phyloP scores from a whole-genome alignment of 1,140 invertebrate species.

The Calephelis nemesis region DNA sequence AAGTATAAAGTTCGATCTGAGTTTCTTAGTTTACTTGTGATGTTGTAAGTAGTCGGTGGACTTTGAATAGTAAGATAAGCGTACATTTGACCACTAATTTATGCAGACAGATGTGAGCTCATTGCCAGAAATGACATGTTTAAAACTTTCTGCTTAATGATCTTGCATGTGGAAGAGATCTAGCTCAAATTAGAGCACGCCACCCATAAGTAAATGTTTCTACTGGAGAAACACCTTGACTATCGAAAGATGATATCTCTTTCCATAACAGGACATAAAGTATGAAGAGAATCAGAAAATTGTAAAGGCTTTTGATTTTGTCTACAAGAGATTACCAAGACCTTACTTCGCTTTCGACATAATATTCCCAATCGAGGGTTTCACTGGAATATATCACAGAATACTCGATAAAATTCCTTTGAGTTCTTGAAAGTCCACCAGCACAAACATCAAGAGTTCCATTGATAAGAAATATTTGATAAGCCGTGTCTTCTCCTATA shows the following conservation, averaged over 20 bases:
- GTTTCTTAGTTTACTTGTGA: slow-evolving; percentile 44
- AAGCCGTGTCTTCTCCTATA: slow-evolving; percentile 43
- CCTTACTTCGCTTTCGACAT: slow-evolving; percentile 43
- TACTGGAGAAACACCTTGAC: slow-evolving; percentile 33
- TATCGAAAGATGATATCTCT: slow-evolving; percentile 42
- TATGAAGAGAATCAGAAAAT: slow-evolving; percentile 53
- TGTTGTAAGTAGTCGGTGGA: slow-evolving; percentile 46
- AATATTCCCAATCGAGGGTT: slow-evolving; percentile 53
- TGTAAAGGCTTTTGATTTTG: slow-evolving; percentile 47
- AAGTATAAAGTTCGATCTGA: slow-evolving; percentile 49
- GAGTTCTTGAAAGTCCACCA: slow-evolving; percentile 59
- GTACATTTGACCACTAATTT: slow-evolving; percentile 54
- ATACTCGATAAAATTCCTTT: slow-evolving; percentile 50
- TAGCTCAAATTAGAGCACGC: slow-evolving; percentile 51
- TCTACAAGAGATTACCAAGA: slow-evolving; percentile 49
- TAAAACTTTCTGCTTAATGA: slow-evolving; percentile 54
- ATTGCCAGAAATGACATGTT: slow-evolving; percentile 50
- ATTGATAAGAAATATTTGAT: slow-evolving; percentile 44
- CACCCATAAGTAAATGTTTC: slow-evolving; percentile 46
- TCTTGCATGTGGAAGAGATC: slow-evolving; percentile 41
- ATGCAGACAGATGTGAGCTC: slow-evolving; percentile 51
- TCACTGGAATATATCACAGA: slow-evolving; percentile 56
- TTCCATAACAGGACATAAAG: slow-evolving; percentile 46
- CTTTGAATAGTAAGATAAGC: slow-evolving; percentile 53
- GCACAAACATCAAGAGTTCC: slow-evolving; percentile 53